These are phyloP conservation scores for Leptopilina syphax DNA, from an alignment of 2,888 invertebrate species.

Conservation along the genomic window DNA sequence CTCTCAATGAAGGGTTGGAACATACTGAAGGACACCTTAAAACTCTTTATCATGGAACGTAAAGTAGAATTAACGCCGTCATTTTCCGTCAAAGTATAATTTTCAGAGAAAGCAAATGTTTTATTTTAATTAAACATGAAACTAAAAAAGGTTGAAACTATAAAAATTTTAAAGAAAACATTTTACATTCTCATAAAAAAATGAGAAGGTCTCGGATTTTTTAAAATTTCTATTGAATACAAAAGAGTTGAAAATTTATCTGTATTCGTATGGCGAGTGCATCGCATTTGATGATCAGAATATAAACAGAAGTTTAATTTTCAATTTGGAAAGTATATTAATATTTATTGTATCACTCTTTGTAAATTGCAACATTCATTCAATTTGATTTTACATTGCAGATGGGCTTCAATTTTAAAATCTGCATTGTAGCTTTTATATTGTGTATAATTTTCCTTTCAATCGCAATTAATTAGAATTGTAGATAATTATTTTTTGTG, in stretches of 20 bases:
- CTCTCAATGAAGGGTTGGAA: constrained; percentile 34
- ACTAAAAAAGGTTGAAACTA: too few species aligned
- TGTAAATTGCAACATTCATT: not conserved
- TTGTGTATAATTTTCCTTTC: too few species aligned
- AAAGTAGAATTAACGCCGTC: constrained; percentile 17
- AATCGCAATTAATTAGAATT: too few species aligned
- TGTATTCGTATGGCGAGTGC: too few species aligned
- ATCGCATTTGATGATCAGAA: not conserved
- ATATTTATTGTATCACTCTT: not conserved
- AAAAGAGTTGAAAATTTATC: too few species aligned
- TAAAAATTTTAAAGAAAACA: not conserved
- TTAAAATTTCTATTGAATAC: too few species aligned
- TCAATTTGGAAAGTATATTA: constrained; percentile 11
- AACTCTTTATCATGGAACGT: constrained; percentile 7
- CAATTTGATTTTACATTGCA: not conserved
- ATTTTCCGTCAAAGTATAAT: not conserved
- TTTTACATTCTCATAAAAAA: too few species aligned
- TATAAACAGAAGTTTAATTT: not conserved
- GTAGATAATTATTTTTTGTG: too few species aligned
- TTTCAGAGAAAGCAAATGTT: not conserved
- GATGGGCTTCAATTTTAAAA: not conserved
- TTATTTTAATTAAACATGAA: not conserved
- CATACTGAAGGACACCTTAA: constrained; percentile 20
- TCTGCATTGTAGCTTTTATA: not conserved
- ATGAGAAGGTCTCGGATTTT: too few species aligned